Percentiles rank a stretch among this genome's conserved stretches.
phyloP scores from a whole-genome alignment of 2,113 vertebrate genomes.

The Pseudonaja textilis region DNA sequence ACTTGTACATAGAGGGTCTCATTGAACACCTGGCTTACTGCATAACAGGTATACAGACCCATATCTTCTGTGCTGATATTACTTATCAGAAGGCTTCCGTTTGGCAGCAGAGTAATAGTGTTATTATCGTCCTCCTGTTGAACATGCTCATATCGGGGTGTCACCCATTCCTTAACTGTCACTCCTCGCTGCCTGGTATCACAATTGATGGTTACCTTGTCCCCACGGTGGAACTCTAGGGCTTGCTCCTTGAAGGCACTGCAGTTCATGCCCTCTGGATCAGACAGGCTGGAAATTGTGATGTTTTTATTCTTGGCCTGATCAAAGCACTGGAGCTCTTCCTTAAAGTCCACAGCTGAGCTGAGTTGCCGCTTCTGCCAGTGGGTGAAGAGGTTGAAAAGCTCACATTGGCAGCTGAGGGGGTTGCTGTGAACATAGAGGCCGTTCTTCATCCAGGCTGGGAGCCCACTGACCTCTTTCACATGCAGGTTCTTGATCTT shows the following conservation, averaged over 20 bases:
- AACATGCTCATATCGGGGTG: constrained; percentile 76
- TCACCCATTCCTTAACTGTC: constrained; percentile 82
- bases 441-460: constrained; percentile 89
- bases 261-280: constrained; percentile 82
- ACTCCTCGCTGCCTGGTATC: constrained; percentile 82
- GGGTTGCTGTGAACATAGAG: constrained; percentile 94
- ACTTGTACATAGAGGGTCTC: constrained; percentile 92
- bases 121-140: constrained; percentile 70
- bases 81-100: constrained; percentile 82
- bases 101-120: constrained; percentile 68
- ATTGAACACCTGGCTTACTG: constrained; percentile 81
- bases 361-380: constrained; percentile 85
- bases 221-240: constrained; percentile 83
- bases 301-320: constrained; percentile 51
- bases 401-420: constrained; percentile 80
- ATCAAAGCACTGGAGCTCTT: constrained; percentile 78
- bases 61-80: constrained; percentile 77
- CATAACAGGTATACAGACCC: constrained; percentile 89
- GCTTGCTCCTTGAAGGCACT: constrained; percentile 82
- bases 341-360: constrained; percentile 86
- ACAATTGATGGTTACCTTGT: constrained; percentile 79
- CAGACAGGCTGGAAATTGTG: constrained; percentile 73
- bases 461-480: constrained; percentile 80
- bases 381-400: constrained; percentile 86
- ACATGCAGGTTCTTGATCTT: constrained; percentile 79